Conservation (phyloP, 2,113 vertebrate species). For the Steatornis caripensis region DNA sequence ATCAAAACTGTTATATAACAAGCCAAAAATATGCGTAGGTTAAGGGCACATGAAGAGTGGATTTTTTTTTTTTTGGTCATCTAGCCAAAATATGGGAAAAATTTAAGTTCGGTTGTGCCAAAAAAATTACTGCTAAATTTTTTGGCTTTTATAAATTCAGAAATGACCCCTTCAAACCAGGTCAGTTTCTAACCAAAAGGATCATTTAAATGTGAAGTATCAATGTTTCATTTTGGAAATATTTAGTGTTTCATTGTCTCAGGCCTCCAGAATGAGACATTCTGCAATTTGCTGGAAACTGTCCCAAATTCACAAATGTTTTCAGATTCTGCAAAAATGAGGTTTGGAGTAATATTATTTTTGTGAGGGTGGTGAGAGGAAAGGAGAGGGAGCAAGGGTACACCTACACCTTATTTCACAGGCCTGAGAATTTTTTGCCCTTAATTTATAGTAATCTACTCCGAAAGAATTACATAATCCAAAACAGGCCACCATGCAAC, state of each 20-base stretch:
- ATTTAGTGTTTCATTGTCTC: not conserved
- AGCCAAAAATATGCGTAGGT: not conserved
- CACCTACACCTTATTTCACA: not conserved
- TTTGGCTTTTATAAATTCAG: not conserved
- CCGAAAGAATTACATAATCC: not conserved
- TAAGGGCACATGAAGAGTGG: not conserved
- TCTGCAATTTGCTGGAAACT: not conserved
- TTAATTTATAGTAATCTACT: not conserved
- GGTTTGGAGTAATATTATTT: not conserved
- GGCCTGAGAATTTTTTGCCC: not conserved
- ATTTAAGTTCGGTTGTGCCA: not conserved
- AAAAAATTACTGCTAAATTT: not conserved
- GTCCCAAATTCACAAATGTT: not conserved
- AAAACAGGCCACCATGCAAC: not conserved
- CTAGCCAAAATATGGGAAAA: not conserved
- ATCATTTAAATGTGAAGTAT: not conserved
- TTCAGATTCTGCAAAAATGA: not conserved
- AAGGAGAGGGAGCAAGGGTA: not conserved
- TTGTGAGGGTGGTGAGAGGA: rapidly evolving
- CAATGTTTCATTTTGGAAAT: not conserved
- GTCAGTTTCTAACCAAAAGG: not conserved
- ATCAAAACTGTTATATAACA: not conserved
- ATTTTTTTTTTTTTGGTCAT: not conserved
- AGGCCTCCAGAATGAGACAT: not conserved
- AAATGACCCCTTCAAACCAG: not conserved